These are phyloP conservation scores for Sebastes baramenuke DNA, from an alignment of 2,797 vertebrate genomes.

Conservation along the genomic window DNA sequence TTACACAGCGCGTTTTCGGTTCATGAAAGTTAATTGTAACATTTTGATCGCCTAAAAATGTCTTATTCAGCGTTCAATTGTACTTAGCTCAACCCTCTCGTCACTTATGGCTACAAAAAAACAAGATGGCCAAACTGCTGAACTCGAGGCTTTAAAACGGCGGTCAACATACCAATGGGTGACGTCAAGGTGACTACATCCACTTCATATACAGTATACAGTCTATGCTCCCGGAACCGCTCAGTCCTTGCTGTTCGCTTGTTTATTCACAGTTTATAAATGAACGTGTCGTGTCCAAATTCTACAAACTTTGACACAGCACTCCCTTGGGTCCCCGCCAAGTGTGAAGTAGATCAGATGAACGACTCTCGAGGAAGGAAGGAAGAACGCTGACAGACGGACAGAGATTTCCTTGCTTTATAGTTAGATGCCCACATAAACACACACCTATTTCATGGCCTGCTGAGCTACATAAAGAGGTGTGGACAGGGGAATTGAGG, in stretches of 20 bases:
- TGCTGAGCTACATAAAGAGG: conserved; percentile 49
- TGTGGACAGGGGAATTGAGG: conserved; percentile 52
- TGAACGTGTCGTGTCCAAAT: neutral
- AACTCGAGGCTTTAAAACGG: neutral
- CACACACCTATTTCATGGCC: conserved; percentile 34
- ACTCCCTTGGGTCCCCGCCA: neutral
- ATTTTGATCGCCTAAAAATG: too few species aligned
- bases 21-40: neutral
- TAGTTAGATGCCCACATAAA: conserved; percentile 17
- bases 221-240: neutral
- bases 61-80: too few species aligned
- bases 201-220: neutral
- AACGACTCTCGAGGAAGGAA: too few species aligned
- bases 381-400: neutral
- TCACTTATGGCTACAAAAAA: too few species aligned
- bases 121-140: neutral
- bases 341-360: neutral
- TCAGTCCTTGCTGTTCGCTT: too few species aligned
- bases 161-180: neutral
- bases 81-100: too few species aligned
- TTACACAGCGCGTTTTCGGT: too few species aligned
- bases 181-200: neutral
- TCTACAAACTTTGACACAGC: neutral
- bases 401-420: neutral
- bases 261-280: too few species aligned